Conservation (phyloP, 1,140 invertebrate genomes). For the Bradynema listronoti region DNA sequence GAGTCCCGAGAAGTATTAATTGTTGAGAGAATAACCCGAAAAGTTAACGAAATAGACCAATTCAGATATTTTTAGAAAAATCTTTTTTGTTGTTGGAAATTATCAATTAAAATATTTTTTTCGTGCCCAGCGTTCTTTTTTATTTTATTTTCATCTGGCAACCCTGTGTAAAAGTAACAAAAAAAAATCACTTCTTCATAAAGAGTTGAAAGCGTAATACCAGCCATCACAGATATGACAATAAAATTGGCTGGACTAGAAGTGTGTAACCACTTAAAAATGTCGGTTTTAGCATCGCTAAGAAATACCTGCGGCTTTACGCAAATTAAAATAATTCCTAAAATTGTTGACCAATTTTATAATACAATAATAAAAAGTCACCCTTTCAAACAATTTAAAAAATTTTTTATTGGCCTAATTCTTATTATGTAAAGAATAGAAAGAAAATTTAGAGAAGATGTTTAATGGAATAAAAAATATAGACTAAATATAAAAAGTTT, state of each 20-base stretch:
- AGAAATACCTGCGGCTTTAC: slow-evolving; percentile 30
- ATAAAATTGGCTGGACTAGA: slow-evolving; percentile 19
- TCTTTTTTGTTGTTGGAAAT: no score
- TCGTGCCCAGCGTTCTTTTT: no score
- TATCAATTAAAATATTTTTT: no score
- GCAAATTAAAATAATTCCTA: slow-evolving; percentile 24
- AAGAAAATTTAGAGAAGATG: not conserved
- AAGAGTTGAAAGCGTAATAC: slow-evolving; percentile 19
- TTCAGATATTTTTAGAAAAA: no score
- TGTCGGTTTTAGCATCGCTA: not conserved
- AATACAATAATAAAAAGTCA: slow-evolving; percentile 9
- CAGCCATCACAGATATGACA: slow-evolving; percentile 37
- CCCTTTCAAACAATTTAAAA: slow-evolving; percentile 11
- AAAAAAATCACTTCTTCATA: slow-evolving; percentile 10
- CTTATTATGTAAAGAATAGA: not conserved
- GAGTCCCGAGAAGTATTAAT: no score
- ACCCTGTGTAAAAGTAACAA: not conserved
- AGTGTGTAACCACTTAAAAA: slow-evolving; percentile 3
- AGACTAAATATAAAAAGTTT: no score
- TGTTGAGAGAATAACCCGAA: no score
- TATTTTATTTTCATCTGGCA: no score
- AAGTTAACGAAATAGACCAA: no score
- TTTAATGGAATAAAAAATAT: not conserved
- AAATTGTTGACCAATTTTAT: slow-evolving; percentile 12
- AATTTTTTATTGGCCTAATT: slow-evolving; percentile 2